These are phyloP conservation scores for Drosophila rubida DNA, from an alignment of 2,888 invertebrate genomes.

Conservation along the genomic window DNA sequence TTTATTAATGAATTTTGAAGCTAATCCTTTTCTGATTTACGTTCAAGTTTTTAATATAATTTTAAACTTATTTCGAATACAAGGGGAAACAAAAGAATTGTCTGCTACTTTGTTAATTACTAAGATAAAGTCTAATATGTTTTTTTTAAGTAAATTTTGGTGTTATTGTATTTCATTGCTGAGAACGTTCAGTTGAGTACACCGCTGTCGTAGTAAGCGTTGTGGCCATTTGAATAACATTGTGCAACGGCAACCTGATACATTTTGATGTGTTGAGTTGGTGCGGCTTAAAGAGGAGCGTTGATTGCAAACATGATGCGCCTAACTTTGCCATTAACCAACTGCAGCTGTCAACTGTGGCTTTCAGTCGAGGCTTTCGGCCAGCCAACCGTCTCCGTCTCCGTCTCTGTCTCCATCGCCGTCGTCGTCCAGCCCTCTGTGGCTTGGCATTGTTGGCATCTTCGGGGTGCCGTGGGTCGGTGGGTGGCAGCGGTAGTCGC, in stretches of 20 bases:
- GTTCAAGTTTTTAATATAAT: too few relatives aligned
- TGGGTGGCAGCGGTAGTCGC: conserved; percentile 13
- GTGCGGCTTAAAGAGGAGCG: conserved; percentile 22
- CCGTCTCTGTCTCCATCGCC: too few relatives aligned
- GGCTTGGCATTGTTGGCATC: conserved; percentile 8
- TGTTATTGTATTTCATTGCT: not conserved
- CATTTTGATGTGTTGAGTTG: not conserved
- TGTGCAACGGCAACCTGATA: not conserved
- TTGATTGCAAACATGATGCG: conserved; percentile 33
- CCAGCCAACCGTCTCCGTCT: conserved; percentile 12
- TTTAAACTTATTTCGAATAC: too few relatives aligned
- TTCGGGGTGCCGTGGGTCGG: not conserved
- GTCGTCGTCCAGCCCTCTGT: not conserved
- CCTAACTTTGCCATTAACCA: conserved; percentile 43
- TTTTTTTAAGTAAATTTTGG: too few relatives aligned
- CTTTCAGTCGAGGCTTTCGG: conserved; percentile 8
- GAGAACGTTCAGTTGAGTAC: too few relatives aligned
- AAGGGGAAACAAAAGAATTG: too few relatives aligned
- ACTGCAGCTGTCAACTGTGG: conserved; percentile 41
- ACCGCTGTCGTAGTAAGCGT: not conserved
- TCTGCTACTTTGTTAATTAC: too few relatives aligned
- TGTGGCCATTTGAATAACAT: not conserved
- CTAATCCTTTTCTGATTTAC: too few relatives aligned
- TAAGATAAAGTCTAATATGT: too few relatives aligned
- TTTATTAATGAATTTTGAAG: too few relatives aligned